Base-by-base conservation (phyloP, 2,797 vertebrate species). In the Oreochromis grahami region DNA sequence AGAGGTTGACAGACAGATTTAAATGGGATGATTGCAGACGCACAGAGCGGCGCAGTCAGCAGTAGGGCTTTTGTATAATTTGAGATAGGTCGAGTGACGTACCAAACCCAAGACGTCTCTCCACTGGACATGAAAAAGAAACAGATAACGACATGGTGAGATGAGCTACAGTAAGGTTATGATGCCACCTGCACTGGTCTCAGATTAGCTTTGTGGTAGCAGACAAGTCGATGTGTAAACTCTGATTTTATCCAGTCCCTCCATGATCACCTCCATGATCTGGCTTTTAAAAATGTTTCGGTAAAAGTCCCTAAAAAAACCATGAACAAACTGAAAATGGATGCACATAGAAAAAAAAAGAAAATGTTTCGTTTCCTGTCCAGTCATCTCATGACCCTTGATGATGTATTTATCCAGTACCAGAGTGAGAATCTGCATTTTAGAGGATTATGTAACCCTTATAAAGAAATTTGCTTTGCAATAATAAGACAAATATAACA, bases 21-120 rank as follows among this genome's bases (percentile, higher is more conserved):
- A 63, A 80, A 83, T 3, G 58, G 83, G 85, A 72, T 77, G 76
- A 84, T 32, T 83, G 76, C 80, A 56, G 43, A 53, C 45, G 60
- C 80, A 81, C 77, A 79, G 34, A 87, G 82, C 26, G 78, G 65
- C 60, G 58, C 87, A 84, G 43, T 82, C 85, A 90, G 65, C 65
- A 72, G 65, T 45, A 14, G 41, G 65, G 24, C 65, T 72, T 45
- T 72, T 72, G 24, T 72, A 72, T 43, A 26, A 29, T 7, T 17
- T 6, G 14, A 86, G 43, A 43, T 77, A 83, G 76, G 82, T 11
- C 70, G 72, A 86, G 81, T 88, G 89, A 97, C 96, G 77, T 97
- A 97, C 96, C 96, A 96, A 95, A 80, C 96, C 96, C 94, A 97
- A 93, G 91, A 93, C 87, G 58, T 96, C 96, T 86, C 96, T 96